phyloP scores from a whole-genome alignment of 2,888 invertebrate species.

The Cantharis lateralis region DNA sequence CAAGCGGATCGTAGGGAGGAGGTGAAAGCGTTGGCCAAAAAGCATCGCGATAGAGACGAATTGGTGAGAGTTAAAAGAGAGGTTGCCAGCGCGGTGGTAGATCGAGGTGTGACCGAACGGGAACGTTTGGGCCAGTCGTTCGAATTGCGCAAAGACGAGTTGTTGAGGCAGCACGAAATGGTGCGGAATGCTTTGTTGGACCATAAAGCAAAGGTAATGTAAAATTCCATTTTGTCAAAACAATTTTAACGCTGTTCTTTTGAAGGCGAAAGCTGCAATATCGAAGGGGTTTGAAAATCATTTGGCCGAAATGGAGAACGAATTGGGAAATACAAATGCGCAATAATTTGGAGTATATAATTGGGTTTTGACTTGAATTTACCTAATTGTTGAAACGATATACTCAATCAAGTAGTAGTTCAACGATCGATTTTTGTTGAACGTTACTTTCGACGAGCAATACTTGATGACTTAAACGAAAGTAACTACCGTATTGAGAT shows the following conservation, averaged over 20 bases:
- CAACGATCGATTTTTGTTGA: conserved; percentile 7
- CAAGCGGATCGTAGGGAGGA: conserved; percentile 85
- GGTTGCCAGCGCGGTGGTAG: conserved; percentile 80
- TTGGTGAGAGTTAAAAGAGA: conserved; percentile 84
- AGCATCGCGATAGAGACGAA: conserved; percentile 90
- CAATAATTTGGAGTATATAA: conserved; percentile 8
- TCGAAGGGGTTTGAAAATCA: conserved; percentile 54
- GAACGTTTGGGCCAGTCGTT: conserved; percentile 78
- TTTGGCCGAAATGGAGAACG: conserved; percentile 51
- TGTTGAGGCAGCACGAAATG: conserved; percentile 79
- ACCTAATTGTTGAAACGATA: conserved; percentile 13
- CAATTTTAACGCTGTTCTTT: neutral
- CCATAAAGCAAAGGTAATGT: conserved; percentile 65
- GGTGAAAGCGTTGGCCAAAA: conserved; percentile 83
- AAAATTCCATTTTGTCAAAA: neutral
- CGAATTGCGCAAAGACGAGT: conserved; percentile 74
- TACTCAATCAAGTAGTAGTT: conserved; percentile 12
- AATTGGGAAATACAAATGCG: conserved; percentile 31
- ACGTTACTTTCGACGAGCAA: conserved; percentile 8
- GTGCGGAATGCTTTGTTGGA: conserved; percentile 72
- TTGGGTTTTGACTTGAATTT: conserved; percentile 7
- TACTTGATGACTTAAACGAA: conserved; percentile 6
- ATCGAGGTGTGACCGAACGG: conserved; percentile 87
- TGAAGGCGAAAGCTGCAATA: conserved; percentile 52
- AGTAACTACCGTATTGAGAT: conserved; percentile 17